Evolutionary conservation across 1,140 invertebrate species (phyloP), one percentile per base, ranked within the genome.

Genomic region (Meteorus sp.): DNA sequence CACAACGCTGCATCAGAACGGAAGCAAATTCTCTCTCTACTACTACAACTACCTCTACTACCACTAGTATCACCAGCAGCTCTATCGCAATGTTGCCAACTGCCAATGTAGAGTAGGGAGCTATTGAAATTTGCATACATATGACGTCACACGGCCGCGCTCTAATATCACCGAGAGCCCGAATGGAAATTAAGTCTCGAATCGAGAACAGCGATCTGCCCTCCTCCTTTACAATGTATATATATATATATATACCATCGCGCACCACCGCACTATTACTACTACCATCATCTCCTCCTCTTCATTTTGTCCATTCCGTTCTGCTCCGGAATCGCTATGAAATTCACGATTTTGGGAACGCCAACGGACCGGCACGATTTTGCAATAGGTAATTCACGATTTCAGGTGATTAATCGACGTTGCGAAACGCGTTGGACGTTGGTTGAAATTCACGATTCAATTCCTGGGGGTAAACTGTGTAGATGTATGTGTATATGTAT

Each of bases 121-220:
- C 54, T 59, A 61, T 64, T 55, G 48, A 68, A 67, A 77, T 77
- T 76, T 76, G 73, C 75, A 77, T 76, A 76, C 72, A 77, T 77
- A 76, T 75, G 71, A 77, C 70, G 70, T 75, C 74, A 74, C 71
- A 76, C 67, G 65, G 61, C 61, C 70, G 62, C 63, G 68, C 73
- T 75, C 73, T 76, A 76, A 76, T 73, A 76, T 72, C 70, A 68
- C 69, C 64, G 67, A 65, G n/a, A n/a, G 64, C 69, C 63, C 63
- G 62, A 65, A 67, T 74, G 73, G 71, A 75, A 75, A 77, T 76
- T 75, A 77, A 74, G 70, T 72, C 66, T 64, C 65, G 62, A 68
- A 68, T 70, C 62, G 61, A 61, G 60, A 59, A 37, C 25, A 59
- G 23, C 55, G 39, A 59, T 59, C 56, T 59, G 39, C 19, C 20